Percentiles rank a stretch among this genome's conserved stretches.
Evolutionary conservation across 2,797 vertebrate species (phyloP).

Genomic region (Dermochelys coriacea): DNA sequence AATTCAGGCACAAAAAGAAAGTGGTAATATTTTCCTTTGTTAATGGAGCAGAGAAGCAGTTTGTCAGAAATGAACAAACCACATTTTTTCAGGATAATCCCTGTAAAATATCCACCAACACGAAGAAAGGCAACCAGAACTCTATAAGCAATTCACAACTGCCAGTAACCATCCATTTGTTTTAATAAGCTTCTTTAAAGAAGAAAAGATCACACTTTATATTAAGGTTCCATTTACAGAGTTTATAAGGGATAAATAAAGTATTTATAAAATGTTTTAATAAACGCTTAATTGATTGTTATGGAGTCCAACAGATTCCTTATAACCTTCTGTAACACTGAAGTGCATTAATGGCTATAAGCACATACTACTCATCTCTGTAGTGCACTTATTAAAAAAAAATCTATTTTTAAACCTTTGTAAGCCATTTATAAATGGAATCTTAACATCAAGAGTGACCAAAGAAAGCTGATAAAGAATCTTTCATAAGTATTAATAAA

Average conservation of each 20-base stretch:
- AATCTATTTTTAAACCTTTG: background rate
- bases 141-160: background rate
- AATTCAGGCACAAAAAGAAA: slow-evolving; percentile 27
- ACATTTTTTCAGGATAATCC: slow-evolving; percentile 4
- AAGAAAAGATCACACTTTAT: background rate
- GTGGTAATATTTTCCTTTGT: background rate
- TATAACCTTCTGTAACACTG: background rate
- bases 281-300: background rate
- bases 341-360: background rate
- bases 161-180: background rate
- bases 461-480: background rate
- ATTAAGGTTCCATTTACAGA: background rate
- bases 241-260: background rate
- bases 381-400: background rate
- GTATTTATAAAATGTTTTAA: background rate
- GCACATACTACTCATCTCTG: background rate
- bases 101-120: background rate
- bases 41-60: slow-evolving; percentile 9
- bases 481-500: background rate
- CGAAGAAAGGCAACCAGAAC: background rate
- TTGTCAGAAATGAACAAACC: slow-evolving; percentile 8
- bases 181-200: background rate
- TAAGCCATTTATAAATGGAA: background rate
- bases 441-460: background rate
- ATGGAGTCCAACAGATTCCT: no score